Base-by-base conservation (phyloP, 1,140 invertebrate genomes). In the Drosophila insularis region DNA sequence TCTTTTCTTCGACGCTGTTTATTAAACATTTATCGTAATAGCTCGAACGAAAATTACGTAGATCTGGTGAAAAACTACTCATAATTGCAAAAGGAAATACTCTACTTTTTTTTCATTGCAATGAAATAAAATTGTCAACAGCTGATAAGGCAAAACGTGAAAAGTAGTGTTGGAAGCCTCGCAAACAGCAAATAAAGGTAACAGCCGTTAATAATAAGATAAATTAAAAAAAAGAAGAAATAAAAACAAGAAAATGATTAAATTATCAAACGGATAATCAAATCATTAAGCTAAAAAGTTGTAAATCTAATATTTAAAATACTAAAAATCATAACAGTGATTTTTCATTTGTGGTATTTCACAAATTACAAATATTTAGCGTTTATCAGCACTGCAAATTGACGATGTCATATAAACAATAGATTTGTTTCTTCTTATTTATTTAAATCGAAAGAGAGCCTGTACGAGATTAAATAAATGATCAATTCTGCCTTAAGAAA, bases 1-100 rank as follows among this genome's bases (percentile, higher is more conserved):
- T 97, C 91, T 97, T 98, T 91, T 98, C 97, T 92, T 98, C 97
- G 0, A 98, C 97, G 76, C 96, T 96, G 61, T 76, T 76, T 95
- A 94, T 93, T 96, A 97, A 60, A 97, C 97, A 50, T 93, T 95
- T 94, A 85, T 94, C 93, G 85, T 98, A 98, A 87, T 98, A 98
- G 17, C 96, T 95, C 0, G 96, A 97, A 32, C 97, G 94, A 92
- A 98, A 98, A 93, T 98, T 98, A 78, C 97, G 92, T 89, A 96
- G 95, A 75, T 96, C 96, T 2, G 94, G 92, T 3, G 54, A 27
- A 35, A 35, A 50, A 4, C 43, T 50, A 50, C 17, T 58, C 55
- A 58, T 56, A 27, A 31, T 27, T 6, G 53, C 11, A 8, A 8
- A 2, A 17, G 14, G 5, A 8, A 19, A 46, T 6, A 46, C 14